phyloP scores from a whole-genome alignment of 2,888 invertebrate genomes.

The Melipona beecheii region DNA sequence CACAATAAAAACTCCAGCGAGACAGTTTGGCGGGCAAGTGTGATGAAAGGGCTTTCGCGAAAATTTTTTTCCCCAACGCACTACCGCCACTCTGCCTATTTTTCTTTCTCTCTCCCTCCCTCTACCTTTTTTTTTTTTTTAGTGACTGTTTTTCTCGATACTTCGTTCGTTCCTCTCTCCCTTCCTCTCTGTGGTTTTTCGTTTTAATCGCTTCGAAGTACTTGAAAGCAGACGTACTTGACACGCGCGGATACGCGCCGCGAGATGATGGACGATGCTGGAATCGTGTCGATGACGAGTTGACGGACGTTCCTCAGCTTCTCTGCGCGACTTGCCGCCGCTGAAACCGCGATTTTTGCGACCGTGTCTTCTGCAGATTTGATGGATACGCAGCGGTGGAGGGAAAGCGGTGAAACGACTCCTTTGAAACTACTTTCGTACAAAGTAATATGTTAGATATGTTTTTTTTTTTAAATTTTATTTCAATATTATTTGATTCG shows the following conservation, averaged over 20 bases:
- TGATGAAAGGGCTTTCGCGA: conserved; percentile 70
- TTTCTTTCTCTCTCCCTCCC: neutral
- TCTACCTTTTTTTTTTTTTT: neutral
- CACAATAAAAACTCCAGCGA: conserved; percentile 74
- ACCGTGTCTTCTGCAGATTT: conserved; percentile 13
- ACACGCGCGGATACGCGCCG: conserved; percentile 9
- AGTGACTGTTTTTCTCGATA: neutral
- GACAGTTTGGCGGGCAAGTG: conserved; percentile 75
- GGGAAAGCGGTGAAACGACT: neutral
- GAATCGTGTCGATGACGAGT: conserved; percentile 46
- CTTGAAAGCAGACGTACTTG: conserved; percentile 39
- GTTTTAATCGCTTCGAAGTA: conserved; percentile 42
- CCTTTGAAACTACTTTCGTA: neutral
- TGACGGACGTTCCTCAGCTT: conserved; percentile 28
- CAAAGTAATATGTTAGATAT: too few relatives aligned
- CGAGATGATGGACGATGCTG: conserved; percentile 33
- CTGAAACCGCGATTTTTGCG: conserved; percentile 8
- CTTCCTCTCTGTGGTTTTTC: neutral
- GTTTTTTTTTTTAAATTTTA: neutral
- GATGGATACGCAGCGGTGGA: conserved; percentile 12
- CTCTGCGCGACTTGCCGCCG: neutral
- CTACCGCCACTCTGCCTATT: conserved; percentile 19
- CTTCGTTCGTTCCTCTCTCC: neutral
- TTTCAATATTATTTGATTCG: neutral
- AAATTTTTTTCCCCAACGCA: conserved; percentile 59